These are phyloP conservation scores for Meriones unguiculatus DNA, from an alignment of 2,113 vertebrate genomes.

Conservation along the genomic window DNA sequence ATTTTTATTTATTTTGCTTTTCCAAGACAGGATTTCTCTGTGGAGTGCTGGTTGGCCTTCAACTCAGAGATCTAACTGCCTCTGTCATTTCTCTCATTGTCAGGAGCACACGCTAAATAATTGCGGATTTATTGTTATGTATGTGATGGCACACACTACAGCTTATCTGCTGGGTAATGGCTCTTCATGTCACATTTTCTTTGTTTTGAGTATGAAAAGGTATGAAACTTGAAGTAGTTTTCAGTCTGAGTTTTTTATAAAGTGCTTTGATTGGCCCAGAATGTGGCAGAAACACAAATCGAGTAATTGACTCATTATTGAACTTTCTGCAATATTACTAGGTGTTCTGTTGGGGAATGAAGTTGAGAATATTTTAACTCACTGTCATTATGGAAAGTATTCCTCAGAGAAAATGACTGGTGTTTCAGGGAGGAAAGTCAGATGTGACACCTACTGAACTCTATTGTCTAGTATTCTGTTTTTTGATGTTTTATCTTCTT, in stretches of 20 bases:
- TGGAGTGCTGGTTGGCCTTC: no score
- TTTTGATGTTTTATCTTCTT: background rate
- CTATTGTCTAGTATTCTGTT: background rate
- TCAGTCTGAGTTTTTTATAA: background rate
- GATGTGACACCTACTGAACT: background rate
- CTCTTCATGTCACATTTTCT: background rate
- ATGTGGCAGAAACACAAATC: background rate
- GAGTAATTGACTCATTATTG: background rate
- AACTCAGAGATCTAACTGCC: no score
- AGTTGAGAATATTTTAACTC: background rate
- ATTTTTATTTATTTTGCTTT: no score
- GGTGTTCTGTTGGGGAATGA: background rate
- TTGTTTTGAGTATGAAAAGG: background rate
- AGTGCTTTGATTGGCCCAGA: background rate
- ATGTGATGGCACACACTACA: background rate
- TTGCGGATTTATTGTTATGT: background rate
- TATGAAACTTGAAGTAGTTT: background rate
- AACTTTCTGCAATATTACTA: background rate
- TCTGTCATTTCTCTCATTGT: background rate
- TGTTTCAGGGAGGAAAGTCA: background rate
- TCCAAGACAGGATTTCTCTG: no score
- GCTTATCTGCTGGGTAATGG: background rate
- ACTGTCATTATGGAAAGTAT: background rate
- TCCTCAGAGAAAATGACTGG: background rate
- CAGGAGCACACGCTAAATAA: background rate